A percentile compares a stretch with the other conserved stretches of the same genome.
Conservation (phyloP, 2,797 vertebrate genomes). For the Cichlasoma orientale region DNA sequence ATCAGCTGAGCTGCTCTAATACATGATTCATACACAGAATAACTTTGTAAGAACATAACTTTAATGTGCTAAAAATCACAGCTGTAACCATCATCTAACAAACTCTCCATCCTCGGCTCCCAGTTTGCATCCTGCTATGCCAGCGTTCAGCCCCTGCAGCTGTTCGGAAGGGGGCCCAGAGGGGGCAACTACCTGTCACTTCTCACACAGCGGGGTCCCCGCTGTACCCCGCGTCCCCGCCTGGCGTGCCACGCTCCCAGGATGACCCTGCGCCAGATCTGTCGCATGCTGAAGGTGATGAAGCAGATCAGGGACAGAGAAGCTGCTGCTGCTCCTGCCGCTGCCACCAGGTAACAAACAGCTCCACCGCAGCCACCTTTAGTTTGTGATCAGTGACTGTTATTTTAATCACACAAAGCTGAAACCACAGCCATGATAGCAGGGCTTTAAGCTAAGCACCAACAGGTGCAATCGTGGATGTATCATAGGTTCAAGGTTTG, state of each 20-base stretch:
- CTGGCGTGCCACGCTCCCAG: conserved; percentile 68
- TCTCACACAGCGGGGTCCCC: conserved; percentile 69
- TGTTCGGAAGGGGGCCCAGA: conserved; percentile 62
- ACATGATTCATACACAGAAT: not conserved
- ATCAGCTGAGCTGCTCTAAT: not conserved
- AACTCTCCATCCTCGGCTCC: not conserved
- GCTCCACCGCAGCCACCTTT: not conserved
- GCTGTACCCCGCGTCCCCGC: conserved; percentile 66
- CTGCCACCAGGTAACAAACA: conserved; percentile 58
- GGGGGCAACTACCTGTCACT: conserved; percentile 71
- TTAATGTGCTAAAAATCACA: not conserved
- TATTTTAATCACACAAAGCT: too few relatives aligned
- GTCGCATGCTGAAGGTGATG: conserved; percentile 77
- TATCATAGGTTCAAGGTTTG: not conserved
- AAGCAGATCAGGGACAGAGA: conserved; percentile 75
- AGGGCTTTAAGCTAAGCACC: not conserved
- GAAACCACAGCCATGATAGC: too few relatives aligned
- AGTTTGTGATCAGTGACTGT: not conserved
- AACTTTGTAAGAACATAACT: not conserved
- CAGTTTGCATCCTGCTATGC: conserved; percentile 83
- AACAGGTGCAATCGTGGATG: not conserved
- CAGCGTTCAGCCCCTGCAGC: conserved; percentile 56
- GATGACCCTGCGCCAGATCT: conserved; percentile 83
- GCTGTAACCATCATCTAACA: not conserved
- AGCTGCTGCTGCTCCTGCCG: conserved; percentile 20